phyloP scores from a whole-genome alignment of 2,888 invertebrate species.

The Harpalus rufipes region DNA sequence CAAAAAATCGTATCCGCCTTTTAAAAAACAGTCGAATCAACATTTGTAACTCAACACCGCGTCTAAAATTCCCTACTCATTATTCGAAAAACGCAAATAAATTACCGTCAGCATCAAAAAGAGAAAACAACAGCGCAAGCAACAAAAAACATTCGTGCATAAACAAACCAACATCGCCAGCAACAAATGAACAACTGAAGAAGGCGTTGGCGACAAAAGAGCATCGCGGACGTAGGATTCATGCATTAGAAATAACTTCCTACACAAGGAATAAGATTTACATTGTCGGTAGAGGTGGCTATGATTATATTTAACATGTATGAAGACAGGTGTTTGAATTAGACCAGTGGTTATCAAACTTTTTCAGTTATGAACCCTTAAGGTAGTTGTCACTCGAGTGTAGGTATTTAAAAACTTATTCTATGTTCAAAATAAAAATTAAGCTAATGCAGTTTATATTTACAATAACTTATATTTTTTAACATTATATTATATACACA shows the following conservation, averaged over 20 bases:
- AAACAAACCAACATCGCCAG: constrained; percentile 35
- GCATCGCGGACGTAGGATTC: constrained; percentile 22
- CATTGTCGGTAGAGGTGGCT: neutral
- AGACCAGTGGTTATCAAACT: too few species aligned
- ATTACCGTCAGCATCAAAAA: neutral
- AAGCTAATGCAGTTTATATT: too few species aligned
- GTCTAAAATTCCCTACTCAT: constrained; percentile 22
- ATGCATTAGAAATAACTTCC: constrained; percentile 19
- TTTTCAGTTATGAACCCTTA: too few species aligned
- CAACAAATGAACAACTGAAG: constrained; percentile 24
- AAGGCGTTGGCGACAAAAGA: constrained; percentile 49
- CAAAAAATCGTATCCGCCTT: neutral
- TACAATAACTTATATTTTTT: too few species aligned
- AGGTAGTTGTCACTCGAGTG: too few species aligned
- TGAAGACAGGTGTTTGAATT: constrained; percentile 16
- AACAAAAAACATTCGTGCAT: constrained; percentile 33
- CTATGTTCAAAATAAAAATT: too few species aligned
- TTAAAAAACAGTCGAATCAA: constrained; percentile 13
- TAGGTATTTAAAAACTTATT: too few species aligned
- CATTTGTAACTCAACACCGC: constrained; percentile 25
- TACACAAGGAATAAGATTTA: constrained; percentile 22
- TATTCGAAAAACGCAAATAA: constrained; percentile 14
- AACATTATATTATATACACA: too few species aligned
- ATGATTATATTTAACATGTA: neutral
- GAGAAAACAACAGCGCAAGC: neutral